Evolutionary conservation across 2,888 invertebrate species (phyloP), one percentile per base, ranked within the genome.

Genomic region (Lasioglossum figueresi): DNA sequence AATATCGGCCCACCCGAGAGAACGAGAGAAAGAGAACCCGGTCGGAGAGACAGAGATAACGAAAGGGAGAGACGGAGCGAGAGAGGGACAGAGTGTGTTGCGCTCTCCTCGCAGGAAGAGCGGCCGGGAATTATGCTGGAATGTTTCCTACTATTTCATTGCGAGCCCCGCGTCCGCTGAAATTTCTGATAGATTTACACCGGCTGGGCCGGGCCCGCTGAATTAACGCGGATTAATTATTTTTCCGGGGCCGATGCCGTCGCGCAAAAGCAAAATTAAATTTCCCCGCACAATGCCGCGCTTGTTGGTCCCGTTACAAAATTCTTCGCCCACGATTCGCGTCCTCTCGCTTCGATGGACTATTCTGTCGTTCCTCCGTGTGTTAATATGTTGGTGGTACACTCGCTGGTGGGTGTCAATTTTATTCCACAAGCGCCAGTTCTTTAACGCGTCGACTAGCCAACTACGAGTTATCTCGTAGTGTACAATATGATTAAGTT

Each of bases 1-100:
- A 91, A 91, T 87, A 91, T 90, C 90, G 89, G 91, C 88, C 90
- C 90, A 91, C 90, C 91, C 88, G 86, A 87, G 88, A 77, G 82
- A 70, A 73, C 74, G 79, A n/a, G 68, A 68, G 66, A 80, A 23
- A 45, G 43, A 80, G 72, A 72, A 31, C 27, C 6, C 2, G 1
- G 16, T 31, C 63, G 63, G 68, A 68, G 74, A 80, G 75, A 71
- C 27, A 4, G 76, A 63, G 59, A 31, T 31, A 31, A 3, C 1
- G 40, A 66, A 27, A 23, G 40, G 40, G 75, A 68, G 79, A 59
- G 59, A 19, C 66, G 43, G 12, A 71, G 70, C 76, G 74, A 56
- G 45, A 75, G 59, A 75, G 74, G 34, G 56, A 40, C 14, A 3
- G 52, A 63, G 75, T 4, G 59, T 59, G 75, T 68, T n/a, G 74